These are phyloP conservation scores for Spheniscus mendiculus DNA, from an alignment of 2,113 vertebrate species.

Conservation along the genomic window DNA sequence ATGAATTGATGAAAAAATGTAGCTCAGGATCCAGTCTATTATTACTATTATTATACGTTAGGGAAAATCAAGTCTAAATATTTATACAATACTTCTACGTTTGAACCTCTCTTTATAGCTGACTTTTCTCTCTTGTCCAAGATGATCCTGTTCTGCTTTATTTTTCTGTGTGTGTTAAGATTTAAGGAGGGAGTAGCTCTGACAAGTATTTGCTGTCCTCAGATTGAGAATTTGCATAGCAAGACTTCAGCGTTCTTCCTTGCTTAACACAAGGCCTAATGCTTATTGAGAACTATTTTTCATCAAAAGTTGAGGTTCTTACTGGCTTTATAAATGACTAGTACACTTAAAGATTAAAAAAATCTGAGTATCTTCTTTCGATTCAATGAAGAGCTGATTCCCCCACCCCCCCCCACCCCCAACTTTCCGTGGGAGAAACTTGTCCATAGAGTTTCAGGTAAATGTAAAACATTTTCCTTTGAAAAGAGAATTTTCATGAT, in stretches of 20 bases:
- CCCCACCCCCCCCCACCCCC: rapidly evolving
- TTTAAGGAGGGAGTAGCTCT: not conserved
- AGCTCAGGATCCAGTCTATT: not conserved
- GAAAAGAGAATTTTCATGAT: not conserved
- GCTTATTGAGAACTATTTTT: not conserved
- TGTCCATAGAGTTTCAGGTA: not conserved
- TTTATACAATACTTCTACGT: not conserved
- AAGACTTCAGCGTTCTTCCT: not conserved
- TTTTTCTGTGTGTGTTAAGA: not conserved
- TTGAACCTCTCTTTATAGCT: not conserved
- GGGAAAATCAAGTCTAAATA: not conserved
- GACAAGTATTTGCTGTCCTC: not conserved
- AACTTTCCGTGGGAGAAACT: not conserved
- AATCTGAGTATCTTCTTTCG: not conserved
- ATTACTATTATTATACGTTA: not conserved
- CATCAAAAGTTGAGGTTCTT: not conserved
- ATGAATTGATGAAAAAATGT: not conserved
- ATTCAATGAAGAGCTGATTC: not conserved
- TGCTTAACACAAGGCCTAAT: not conserved
- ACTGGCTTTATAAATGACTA: not conserved
- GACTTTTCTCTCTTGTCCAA: not conserved
- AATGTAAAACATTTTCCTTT: not conserved
- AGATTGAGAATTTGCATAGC: not conserved
- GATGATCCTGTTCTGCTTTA: not conserved
- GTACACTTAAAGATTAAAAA: not conserved